Evolutionary conservation across 2,113 vertebrate species (phyloP).

Genomic region (Melozone crissalis): DNA sequence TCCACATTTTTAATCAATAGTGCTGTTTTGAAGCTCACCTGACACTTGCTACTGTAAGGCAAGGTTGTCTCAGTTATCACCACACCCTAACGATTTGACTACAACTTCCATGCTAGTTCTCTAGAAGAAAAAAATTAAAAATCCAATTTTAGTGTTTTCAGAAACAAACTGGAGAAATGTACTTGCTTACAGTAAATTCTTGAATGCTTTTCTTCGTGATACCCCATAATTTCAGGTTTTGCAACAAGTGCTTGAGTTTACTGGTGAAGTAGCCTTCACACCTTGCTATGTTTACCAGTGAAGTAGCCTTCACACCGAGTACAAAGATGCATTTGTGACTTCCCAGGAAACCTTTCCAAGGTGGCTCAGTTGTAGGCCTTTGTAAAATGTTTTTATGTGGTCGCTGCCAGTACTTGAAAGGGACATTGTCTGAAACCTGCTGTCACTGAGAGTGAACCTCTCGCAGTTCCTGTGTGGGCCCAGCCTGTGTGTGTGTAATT

Average conservation of each 20-base stretch:
- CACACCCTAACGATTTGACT: not conserved
- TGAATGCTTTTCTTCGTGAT: not conserved
- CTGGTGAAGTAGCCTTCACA: not conserved
- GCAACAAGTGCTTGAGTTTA: not conserved
- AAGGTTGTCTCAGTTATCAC: not conserved
- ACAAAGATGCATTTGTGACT: not conserved
- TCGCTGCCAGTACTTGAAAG: not conserved
- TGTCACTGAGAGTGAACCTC: not conserved
- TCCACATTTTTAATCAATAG: not conserved
- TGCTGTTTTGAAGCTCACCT: not conserved
- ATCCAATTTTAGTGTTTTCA: not conserved
- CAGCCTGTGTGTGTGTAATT: not conserved
- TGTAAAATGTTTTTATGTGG: not conserved
- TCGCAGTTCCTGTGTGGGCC: not conserved
- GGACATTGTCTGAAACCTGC: not conserved
- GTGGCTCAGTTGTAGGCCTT: not conserved
- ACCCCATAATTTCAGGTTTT: not conserved
- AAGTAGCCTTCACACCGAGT: not conserved
- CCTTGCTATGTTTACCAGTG: not conserved
- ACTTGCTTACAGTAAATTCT: not conserved
- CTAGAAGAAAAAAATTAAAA: no score
- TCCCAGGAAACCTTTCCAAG: not conserved
- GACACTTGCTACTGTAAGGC: not conserved
- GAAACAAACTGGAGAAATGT: not conserved
- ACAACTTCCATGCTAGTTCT: not conserved